Conservation (phyloP, 2,888 invertebrate genomes). For the Scaeva pyrastri region DNA sequence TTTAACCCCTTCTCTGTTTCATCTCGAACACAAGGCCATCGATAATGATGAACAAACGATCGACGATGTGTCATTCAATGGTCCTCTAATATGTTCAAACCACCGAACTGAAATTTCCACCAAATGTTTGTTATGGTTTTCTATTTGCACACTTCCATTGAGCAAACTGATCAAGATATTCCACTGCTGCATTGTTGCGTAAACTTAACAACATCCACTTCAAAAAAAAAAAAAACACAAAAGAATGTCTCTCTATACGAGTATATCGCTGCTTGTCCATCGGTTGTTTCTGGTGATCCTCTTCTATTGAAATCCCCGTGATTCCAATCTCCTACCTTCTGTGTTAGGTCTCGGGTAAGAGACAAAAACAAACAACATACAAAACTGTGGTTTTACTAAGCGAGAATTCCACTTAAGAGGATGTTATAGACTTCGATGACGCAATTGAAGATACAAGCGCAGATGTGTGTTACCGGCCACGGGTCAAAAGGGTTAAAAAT, state of each 20-base stretch:
- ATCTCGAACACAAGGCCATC: background rate
- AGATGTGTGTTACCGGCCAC: constrained; percentile 73
- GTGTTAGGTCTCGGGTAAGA: constrained; percentile 7
- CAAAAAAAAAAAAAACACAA: constrained; percentile 53
- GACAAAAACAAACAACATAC: background rate
- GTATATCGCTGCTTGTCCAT: constrained; percentile 47
- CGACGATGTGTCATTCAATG: constrained; percentile 59
- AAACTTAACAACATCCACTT: constrained; percentile 42
- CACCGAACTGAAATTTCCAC: constrained; percentile 9
- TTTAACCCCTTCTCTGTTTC: background rate
- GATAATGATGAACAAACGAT: background rate
- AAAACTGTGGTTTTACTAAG: constrained; percentile 31
- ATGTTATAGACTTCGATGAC: constrained; percentile 24
- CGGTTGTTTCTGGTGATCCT: constrained; percentile 39
- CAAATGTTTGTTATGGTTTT: constrained; percentile 46
- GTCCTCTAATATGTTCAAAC: constrained; percentile 52
- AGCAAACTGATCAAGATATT: constrained; percentile 43
- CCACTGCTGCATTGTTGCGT: constrained; percentile 15
- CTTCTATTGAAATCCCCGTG: constrained; percentile 45
- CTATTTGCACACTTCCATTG: constrained; percentile 66
- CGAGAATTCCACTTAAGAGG: constrained; percentile 4
- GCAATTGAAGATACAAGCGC: constrained; percentile 33
- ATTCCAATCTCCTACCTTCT: constrained; percentile 56
- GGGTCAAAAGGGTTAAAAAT: constrained; percentile 71
- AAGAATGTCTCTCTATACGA: constrained; percentile 25